Base-by-base conservation (phyloP, 2,797 vertebrate genomes). In the Acanthurus tractus region DNA sequence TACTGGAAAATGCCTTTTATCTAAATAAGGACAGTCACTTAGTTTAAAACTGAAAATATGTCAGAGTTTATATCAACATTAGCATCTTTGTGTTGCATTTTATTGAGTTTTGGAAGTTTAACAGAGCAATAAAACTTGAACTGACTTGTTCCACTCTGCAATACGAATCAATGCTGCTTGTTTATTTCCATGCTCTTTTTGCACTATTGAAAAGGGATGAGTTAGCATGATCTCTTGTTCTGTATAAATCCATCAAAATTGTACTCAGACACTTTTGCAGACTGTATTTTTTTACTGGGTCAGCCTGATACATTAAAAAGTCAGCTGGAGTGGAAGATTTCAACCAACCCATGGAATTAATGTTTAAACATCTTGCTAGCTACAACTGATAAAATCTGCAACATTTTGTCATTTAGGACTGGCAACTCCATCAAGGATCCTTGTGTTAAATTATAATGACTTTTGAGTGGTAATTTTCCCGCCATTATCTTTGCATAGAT, bases 21-120 rank as follows among this genome's bases (percentile, higher is more conserved):
- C 5, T 29, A 40, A 10, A 40, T 8, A 8, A 40, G 17, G 36
- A 50, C 14, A 14, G 20, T 53, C 17, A 8, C 38, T 34, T 7
- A 34, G 34, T 1, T 10, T 45, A 11, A 40, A 20, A 18, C 0
- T 2, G 0, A 13, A 25, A 14, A 20, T 36, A 13, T 57, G 7
- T 48, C 20, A 4, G 14, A 13, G 45, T 58, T 70, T 2, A 48
- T n/a, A 8, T 29, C 14, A 20, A 70, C 1, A 29, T 23, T 29
- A 44, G 8, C 52, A 3, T 8, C 23, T 46, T 34, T 20, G 4
- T 34, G 8, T 12, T 55, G 40, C 50, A 25, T n/a, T 25, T 54
- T 25, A 14, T 18, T 65, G 48, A 9, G 34, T 58, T 50, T 25
- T 15, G 5, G 3, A 52, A 49, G 14, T 53, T 18, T 38, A 65